Conservation (phyloP, 2,113 vertebrate genomes). For the Ceratotherium simum region DNA sequence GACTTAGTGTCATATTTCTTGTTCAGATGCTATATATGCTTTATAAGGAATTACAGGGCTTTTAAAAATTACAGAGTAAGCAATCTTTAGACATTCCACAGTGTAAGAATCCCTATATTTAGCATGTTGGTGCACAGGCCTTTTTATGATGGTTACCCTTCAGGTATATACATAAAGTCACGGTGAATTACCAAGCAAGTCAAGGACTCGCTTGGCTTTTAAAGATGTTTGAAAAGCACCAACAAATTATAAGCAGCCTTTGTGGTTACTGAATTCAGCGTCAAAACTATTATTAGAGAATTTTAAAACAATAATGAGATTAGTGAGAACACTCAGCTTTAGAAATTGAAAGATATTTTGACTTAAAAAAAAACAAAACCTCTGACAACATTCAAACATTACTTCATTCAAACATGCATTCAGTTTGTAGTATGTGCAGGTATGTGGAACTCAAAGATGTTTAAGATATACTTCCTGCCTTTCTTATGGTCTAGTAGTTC, state of each 20-base stretch:
- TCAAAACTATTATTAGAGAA: conserved; percentile 73
- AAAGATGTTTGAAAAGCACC: conserved; percentile 66
- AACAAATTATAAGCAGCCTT: conserved; percentile 74
- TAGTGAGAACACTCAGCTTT: conserved; percentile 46
- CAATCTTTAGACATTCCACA: conserved; percentile 66
- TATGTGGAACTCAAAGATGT: not conserved
- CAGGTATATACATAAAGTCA: conserved; percentile 55
- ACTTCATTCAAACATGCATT: not conserved
- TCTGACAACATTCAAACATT: not conserved
- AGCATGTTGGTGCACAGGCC: conserved; percentile 44
- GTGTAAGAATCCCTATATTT: conserved; percentile 42
- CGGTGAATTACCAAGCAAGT: conserved; percentile 58
- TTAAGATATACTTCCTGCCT: not conserved
- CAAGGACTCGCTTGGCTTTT: conserved; percentile 49
- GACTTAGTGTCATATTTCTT: conserved; percentile 76
- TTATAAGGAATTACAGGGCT: conserved; percentile 73
- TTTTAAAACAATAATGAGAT: conserved; percentile 71
- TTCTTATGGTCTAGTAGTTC: not conserved
- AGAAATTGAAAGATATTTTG: conserved; percentile 29
- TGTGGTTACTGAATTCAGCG: conserved; percentile 55
- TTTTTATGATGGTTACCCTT: conserved; percentile 43
- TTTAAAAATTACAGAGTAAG: conserved; percentile 77
- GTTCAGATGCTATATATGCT: conserved; percentile 68
- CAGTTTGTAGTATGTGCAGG: not conserved
- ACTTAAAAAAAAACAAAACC: not conserved